Percentiles rank a stretch among this genome's conserved stretches.
Conservation (phyloP, 1,140 invertebrate species). For the Charaxes varanes region DNA sequence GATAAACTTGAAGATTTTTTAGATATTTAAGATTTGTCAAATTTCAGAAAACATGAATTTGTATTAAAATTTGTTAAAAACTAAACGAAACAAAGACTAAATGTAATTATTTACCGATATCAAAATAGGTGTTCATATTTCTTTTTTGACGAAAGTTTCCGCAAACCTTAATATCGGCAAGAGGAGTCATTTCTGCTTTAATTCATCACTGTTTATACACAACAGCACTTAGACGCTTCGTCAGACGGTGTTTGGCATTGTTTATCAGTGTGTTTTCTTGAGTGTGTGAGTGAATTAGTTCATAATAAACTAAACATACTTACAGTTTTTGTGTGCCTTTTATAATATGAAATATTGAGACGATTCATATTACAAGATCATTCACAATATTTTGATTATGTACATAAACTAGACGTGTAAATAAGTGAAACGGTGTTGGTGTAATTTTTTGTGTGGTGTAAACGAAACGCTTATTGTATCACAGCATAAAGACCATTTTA, state of each 20-base stretch:
- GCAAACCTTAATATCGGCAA: too few species aligned
- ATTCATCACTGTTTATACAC: constrained; percentile 41
- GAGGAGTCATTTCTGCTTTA: constrained; percentile 17
- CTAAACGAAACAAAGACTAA: too few species aligned
- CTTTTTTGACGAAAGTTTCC: too few species aligned
- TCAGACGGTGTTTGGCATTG: constrained; percentile 13
- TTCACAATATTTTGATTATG: too few species aligned
- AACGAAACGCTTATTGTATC: constrained; percentile 29
- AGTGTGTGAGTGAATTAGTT: constrained; percentile 21
- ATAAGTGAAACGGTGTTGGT: constrained; percentile 41
- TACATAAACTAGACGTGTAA: constrained; percentile 36
- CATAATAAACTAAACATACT: constrained; percentile 22
- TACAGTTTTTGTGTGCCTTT: constrained; percentile 15
- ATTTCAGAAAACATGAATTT: too few species aligned
- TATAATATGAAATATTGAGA: constrained; percentile 8
- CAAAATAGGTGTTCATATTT: too few species aligned
- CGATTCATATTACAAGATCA: too few species aligned
- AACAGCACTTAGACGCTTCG: constrained; percentile 32
- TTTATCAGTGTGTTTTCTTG: constrained; percentile 15
- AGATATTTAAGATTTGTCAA: too few species aligned
- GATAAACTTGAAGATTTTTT: too few species aligned
- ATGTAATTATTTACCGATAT: too few species aligned
- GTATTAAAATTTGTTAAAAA: too few species aligned
- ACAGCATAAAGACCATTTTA: constrained; percentile 33
- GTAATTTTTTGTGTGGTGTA: constrained; percentile 19